phyloP scores from a whole-genome alignment of 2,888 invertebrate genomes.

The Helicoverpa assulta region DNA sequence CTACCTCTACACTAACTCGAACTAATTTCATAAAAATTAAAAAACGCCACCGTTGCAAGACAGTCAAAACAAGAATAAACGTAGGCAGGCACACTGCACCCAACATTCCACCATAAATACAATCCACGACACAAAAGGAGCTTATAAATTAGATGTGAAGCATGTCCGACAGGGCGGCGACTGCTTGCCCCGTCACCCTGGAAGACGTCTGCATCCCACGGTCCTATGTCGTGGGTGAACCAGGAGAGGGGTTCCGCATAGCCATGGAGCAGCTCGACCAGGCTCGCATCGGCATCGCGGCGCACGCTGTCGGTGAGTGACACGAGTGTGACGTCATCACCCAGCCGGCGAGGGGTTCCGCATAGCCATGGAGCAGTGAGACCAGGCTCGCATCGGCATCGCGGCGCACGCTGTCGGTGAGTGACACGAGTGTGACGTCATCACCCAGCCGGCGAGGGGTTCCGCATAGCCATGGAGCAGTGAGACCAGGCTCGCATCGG shows the following conservation, averaged over 20 bases:
- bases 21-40: too few relatives aligned
- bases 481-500: conserved; percentile 93
- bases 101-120: conserved; percentile 19
- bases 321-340: background rate
- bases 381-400: conserved; percentile 93
- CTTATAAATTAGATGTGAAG: conserved; percentile 77
- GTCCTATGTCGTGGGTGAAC: conserved; percentile 86
- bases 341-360: conserved; percentile 91
- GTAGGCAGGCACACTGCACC: conserved; percentile 41
- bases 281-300: conserved; percentile 93
- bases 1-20: too few relatives aligned
- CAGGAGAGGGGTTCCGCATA: conserved; percentile 93
- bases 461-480: conserved; percentile 93
- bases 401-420: conserved; percentile 93
- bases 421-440: conserved; percentile 40
- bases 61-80: background rate
- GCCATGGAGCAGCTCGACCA: conserved; percentile 93
- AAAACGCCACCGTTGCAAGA: background rate
- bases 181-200: conserved; percentile 92
- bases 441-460: conserved; percentile 90
- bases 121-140: conserved; percentile 61
- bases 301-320: conserved; percentile 92
- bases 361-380: conserved; percentile 93
- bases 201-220: conserved; percentile 91
- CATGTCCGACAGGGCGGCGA: conserved; percentile 89